Conservation (phyloP, 2,797 vertebrate species). For the Lutjanus campechanus region DNA sequence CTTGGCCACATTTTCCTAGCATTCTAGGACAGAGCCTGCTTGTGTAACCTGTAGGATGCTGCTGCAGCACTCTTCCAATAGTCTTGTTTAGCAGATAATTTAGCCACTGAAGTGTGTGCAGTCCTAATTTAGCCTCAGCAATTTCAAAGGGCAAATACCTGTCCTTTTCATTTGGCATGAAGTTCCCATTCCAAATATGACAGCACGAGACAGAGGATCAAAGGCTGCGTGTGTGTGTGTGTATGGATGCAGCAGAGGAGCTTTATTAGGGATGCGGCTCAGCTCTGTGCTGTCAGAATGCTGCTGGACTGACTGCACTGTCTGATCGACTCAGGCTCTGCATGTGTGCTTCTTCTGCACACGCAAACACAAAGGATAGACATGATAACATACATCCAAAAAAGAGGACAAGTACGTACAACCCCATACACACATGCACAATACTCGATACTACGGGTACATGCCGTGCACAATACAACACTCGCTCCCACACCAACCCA, state of each 20-base stretch:
- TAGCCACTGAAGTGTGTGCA: conserved; percentile 21
- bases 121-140: conserved; percentile 44
- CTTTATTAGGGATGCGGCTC: conserved; percentile 49
- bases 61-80: conserved; percentile 30
- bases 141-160: conserved; percentile 39
- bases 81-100: conserved; percentile 31
- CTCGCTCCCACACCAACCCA: conserved; percentile 11
- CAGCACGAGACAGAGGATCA: conserved; percentile 23
- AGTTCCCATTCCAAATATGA: conserved; percentile 20
- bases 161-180: conserved; percentile 26
- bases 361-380: conserved; percentile 1
- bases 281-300: conserved; percentile 37
- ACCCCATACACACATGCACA: not conserved
- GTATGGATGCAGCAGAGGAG: conserved; percentile 22
- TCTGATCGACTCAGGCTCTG: conserved; percentile 30
- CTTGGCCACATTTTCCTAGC: conserved; percentile 1
- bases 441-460: not conserved
- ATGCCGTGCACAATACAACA: not conserved
- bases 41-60: conserved; percentile 31
- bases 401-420: not conserved
- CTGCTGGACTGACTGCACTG: conserved; percentile 1
- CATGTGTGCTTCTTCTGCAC: conserved; percentile 2
- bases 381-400: conserved; percentile 9
- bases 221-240: not conserved
- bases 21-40: conserved; percentile 14